Evolutionary conservation across 2,113 vertebrate genomes (phyloP).

Genomic region (Alexandromys fortis): DNA sequence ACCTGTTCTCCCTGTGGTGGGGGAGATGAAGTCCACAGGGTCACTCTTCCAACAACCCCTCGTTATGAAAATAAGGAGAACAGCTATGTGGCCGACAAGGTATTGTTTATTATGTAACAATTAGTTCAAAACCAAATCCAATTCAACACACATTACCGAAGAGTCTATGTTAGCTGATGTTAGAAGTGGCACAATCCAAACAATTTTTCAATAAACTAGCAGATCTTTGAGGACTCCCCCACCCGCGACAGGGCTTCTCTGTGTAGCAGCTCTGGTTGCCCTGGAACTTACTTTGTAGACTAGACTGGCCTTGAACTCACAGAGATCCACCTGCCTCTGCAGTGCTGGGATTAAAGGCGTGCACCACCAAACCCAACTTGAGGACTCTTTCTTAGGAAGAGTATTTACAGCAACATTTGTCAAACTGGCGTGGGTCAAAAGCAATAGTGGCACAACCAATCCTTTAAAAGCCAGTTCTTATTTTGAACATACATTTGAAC

Average conservation of each 20-base stretch:
- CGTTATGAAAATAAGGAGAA: not conserved
- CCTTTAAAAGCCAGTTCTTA: not conserved
- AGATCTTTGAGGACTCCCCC: not conserved
- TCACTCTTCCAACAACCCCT: not conserved
- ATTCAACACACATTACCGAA: constrained; percentile 23
- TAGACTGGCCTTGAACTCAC: not conserved
- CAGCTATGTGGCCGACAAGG: not conserved
- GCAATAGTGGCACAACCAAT: not conserved
- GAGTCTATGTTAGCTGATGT: not conserved
- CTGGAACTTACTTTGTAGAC: not conserved
- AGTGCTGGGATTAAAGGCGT: not conserved
- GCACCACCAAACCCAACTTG: too few relatives aligned
- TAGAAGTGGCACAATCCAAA: constrained; percentile 49
- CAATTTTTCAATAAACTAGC: not conserved
- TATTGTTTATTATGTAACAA: constrained; percentile 66
- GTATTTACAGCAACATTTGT: not conserved
- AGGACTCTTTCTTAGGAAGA: not conserved
- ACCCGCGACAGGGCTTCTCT: not conserved
- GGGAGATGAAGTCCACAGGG: not conserved
- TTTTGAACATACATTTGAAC: constrained; percentile 20
- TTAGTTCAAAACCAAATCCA: constrained; percentile 54
- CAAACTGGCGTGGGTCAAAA: not conserved
- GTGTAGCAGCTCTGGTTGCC: not conserved
- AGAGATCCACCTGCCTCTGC: not conserved
- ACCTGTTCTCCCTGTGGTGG: too few relatives aligned